These are phyloP conservation scores for Xestoiulus laeticollis DNA, from an alignment of 2,888 invertebrate species.

Conservation along the genomic window DNA sequence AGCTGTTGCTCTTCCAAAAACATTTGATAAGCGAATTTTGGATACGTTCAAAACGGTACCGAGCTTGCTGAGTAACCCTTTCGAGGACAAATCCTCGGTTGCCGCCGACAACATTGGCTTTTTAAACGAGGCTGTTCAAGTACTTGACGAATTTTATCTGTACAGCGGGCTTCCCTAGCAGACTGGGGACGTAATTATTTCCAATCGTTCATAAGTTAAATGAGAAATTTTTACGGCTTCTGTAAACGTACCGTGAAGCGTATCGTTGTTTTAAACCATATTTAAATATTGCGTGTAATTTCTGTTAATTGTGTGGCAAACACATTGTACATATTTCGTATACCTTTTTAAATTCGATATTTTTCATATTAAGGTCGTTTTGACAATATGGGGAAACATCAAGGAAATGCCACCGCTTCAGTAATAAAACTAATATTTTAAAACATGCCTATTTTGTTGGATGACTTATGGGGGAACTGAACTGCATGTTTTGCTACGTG, in stretches of 20 bases:
- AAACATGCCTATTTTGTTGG: neutral
- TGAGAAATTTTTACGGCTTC: neutral
- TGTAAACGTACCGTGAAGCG: neutral
- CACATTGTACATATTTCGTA: slow-evolving; percentile 20
- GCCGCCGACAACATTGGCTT: neutral
- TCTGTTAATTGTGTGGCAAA: neutral
- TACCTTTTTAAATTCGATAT: neutral
- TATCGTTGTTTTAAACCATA: neutral
- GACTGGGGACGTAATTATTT: neutral
- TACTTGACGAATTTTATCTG: neutral
- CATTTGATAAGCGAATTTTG: neutral
- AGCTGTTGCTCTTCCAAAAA: neutral
- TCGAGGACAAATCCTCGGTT: neutral
- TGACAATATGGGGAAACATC: slow-evolving; percentile 6
- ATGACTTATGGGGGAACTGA: no score
- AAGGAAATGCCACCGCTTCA: slow-evolving; percentile 28
- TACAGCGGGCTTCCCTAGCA: neutral
- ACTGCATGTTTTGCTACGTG: no score
- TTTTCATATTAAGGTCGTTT: neutral
- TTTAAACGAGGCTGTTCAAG: neutral
- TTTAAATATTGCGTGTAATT: neutral
- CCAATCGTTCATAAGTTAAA: neutral
- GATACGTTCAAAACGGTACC: neutral
- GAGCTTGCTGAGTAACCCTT: neutral
- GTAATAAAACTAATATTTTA: slow-evolving; percentile 34